These are phyloP conservation scores for Patella vulgata DNA, from an alignment of 1,140 invertebrate species.

Conservation along the genomic window DNA sequence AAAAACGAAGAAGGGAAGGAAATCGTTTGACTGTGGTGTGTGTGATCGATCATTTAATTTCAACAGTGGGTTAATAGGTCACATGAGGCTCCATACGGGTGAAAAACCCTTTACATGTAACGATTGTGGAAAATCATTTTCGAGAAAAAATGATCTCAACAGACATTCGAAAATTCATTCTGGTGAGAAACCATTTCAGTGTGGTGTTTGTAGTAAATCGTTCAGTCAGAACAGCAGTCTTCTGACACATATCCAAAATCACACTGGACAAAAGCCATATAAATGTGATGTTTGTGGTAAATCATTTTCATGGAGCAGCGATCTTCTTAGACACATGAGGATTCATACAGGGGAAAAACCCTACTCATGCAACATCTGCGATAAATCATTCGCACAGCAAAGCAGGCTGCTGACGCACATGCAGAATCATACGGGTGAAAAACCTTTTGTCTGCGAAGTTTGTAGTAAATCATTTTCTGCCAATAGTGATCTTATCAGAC, in stretches of 20 bases:
- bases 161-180: constrained; percentile 39
- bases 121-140: constrained; percentile 27
- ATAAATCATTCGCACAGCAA: no score
- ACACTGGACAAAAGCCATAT: no score
- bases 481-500: not conserved
- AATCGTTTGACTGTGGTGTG: constrained; percentile 14
- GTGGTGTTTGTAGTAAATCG: constrained; percentile 26
- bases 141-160: constrained; percentile 49
- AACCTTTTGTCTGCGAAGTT: constrained; percentile 3
- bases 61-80: constrained; percentile 25
- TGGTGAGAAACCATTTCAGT: constrained; percentile 36
- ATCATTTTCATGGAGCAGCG: no score
- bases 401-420: no score
- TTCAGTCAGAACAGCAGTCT: constrained; percentile 23
- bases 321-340: no score
- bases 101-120: constrained; percentile 28
- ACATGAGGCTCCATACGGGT: constrained; percentile 29
- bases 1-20: no score
- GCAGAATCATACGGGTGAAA: constrained; percentile 9
- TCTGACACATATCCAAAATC: constrained; percentile 2
- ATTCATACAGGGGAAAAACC: no score
- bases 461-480: constrained; percentile 8
- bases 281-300: no score
- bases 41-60: constrained; percentile 22
- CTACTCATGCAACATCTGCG: no score